Percentiles rank a stretch among this genome's conserved stretches.
These are phyloP conservation scores for Anthopleura sola DNA, from an alignment of 64 coral and sea anemone species.

Conservation along the genomic window DNA sequence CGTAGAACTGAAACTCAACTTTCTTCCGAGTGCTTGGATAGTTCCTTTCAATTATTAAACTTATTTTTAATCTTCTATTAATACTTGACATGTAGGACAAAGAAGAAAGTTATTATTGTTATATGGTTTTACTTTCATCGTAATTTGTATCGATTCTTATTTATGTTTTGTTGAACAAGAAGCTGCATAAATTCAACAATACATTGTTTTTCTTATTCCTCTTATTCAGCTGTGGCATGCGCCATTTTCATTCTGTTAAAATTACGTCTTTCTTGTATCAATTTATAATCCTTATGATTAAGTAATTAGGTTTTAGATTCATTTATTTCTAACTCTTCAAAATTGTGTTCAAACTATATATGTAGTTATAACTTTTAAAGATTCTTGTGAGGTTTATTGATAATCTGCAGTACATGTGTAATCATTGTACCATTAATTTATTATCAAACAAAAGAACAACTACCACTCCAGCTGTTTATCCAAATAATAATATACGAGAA, in stretches of 20 bases:
- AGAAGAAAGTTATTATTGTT: no score
- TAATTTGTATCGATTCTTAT: not conserved
- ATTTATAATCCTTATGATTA: no score
- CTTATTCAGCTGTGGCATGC: no score
- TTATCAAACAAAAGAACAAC: not conserved
- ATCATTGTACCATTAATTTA: not conserved
- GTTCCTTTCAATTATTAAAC: not conserved
- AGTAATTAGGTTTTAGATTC: no score
- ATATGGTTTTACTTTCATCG: not conserved
- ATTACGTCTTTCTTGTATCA: no score
- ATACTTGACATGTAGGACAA: not conserved
- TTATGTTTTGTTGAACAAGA: no score
- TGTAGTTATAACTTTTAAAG: not conserved
- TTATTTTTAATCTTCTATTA: not conserved
- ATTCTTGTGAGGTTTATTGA: not conserved
- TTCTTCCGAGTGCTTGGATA: not conserved
- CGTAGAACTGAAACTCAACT: conserved; percentile 1
- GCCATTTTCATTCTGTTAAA: no score
- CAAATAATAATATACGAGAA: not conserved
- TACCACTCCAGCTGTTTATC: not conserved
- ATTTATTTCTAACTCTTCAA: no score
- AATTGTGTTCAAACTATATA: no score
- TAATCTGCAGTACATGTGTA: not conserved
- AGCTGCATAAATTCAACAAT: no score
- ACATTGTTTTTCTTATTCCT: no score